Percentiles rank a stretch among this genome's conserved stretches.
Conservation (phyloP, 2,113 vertebrate species). For the Lucifuga dentata region DNA sequence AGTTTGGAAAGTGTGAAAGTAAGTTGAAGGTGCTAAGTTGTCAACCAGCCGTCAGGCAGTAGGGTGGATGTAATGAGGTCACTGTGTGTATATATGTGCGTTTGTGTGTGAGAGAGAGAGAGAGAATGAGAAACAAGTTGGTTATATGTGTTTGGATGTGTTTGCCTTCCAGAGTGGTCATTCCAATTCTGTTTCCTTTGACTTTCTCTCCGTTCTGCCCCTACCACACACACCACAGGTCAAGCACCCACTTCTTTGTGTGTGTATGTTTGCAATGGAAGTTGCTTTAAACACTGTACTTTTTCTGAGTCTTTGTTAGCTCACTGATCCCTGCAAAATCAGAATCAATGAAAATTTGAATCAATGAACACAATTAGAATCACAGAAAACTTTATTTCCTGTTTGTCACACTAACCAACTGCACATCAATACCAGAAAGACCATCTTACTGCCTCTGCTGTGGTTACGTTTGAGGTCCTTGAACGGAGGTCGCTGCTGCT, state of each 20-base stretch:
- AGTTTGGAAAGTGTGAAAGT: conserved; percentile 72
- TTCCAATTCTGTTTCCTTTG: conserved; percentile 17
- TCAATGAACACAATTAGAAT: conserved; percentile 44
- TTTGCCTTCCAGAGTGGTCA: conserved; percentile 8
- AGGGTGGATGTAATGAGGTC: conserved; percentile 70
- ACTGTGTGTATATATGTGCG: conserved; percentile 21
- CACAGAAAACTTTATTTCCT: conserved; percentile 38
- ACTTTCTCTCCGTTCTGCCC: background rate
- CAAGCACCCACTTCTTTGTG: background rate
- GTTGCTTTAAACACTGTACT: conserved; percentile 19
- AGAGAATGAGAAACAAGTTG: conserved; percentile 19
- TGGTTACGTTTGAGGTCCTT: conserved; percentile 49
- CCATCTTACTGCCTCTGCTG: conserved; percentile 27
- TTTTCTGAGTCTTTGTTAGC: conserved; percentile 33
- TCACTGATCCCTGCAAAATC: conserved; percentile 30
- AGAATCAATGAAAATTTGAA: too few relatives aligned
- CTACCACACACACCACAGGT: background rate
- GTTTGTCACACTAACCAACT: conserved; percentile 20
- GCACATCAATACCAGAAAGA: conserved; percentile 45
- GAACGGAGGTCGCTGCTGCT: conserved; percentile 55
- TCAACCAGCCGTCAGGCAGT: conserved; percentile 73
- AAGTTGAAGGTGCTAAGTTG: conserved; percentile 78
- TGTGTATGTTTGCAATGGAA: too few relatives aligned
- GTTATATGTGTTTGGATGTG: conserved; percentile 22
- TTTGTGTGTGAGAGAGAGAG: conserved; percentile 29